Evolutionary conservation across 2,113 vertebrate species (phyloP), one percentile per base, ranked within the genome.

Genomic region (Marmota flaviventris): DNA sequence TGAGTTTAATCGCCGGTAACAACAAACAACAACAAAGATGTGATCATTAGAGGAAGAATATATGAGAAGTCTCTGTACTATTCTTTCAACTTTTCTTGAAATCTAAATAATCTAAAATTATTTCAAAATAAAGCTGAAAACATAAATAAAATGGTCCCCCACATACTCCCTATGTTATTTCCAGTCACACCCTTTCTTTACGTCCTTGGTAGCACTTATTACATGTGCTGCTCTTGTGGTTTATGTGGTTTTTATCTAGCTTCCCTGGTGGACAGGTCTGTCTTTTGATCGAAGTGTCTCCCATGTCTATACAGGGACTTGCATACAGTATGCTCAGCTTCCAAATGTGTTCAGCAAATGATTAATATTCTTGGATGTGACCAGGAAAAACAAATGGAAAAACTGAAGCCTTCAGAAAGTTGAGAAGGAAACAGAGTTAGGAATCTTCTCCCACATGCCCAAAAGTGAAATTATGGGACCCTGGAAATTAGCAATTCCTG

Each of bases 61-160:
- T 69, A 25, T 61, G 13, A 42, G 42, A 53, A 77, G 22, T 51
- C 37, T 87, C 58, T 77, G 37, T 34, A 70, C 61, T 61, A 4
- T 83, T 92, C 69, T 75, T 82, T 20, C 70, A 67, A 53, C 29
- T 82, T 63, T 70, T 88, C 61, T 83, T 51, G 76, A 61, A 61
- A 75, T 77, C 69, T 94, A 63, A 94, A 61, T 77, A 51, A 61
- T 82, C 56, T 69, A 87, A 75, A 87, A 70, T 73, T 48, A 81
- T 73, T 85, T 48, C 65, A 85, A 37, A 85, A 85, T 94, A 29
- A 69, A 94, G 37, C 48, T 18, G 11, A 63, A 63, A 63, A n/a
- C 65, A 27, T 56, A 56, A 51, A 42, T 14, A 70, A 84, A 78
- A 29, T 70, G 16, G 63, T 39, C 14, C 39, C 32, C 25, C 27